phyloP scores from a whole-genome alignment of 2,113 vertebrate genomes.

The Sclerurus mexicanus region DNA sequence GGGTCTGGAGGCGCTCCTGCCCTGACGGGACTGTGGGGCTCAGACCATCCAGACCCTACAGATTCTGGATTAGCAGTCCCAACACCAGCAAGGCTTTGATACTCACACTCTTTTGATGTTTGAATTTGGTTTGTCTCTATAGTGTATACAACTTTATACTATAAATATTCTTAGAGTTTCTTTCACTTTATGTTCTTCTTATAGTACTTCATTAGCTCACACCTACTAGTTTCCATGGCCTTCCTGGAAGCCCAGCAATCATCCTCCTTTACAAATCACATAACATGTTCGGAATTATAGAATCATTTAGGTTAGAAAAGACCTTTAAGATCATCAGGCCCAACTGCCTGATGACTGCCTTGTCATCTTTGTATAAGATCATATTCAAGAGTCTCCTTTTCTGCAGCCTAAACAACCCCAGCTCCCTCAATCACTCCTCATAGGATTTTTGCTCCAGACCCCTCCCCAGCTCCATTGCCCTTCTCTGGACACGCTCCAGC shows the following conservation, averaged over 20 bases:
- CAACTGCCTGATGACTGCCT: background rate
- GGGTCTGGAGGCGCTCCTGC: background rate
- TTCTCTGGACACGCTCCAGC: background rate
- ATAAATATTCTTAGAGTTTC: background rate
- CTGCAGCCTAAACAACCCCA: background rate
- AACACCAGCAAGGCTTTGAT: background rate
- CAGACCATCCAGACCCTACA: background rate
- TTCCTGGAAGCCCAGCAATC: background rate
- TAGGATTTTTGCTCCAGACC: background rate
- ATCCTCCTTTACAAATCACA: background rate
- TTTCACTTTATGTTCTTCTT: background rate
- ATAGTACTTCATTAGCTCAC: background rate
- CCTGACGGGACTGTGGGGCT: background rate
- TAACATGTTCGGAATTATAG: background rate
- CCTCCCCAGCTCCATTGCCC: fast-evolving
- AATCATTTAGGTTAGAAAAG: background rate
- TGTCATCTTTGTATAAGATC: too few relatives aligned
- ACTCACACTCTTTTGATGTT: background rate
- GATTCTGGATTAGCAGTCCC: background rate
- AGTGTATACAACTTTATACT: background rate
- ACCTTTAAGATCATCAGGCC: background rate
- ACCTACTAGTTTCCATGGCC: background rate
- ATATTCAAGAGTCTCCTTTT: background rate
- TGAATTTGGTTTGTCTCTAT: background rate
- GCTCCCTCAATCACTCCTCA: background rate